Evolutionary conservation across 2,797 vertebrate genomes (phyloP), one percentile per base, ranked within the genome.

Genomic region (Urocyon cinereoargenteus): DNA sequence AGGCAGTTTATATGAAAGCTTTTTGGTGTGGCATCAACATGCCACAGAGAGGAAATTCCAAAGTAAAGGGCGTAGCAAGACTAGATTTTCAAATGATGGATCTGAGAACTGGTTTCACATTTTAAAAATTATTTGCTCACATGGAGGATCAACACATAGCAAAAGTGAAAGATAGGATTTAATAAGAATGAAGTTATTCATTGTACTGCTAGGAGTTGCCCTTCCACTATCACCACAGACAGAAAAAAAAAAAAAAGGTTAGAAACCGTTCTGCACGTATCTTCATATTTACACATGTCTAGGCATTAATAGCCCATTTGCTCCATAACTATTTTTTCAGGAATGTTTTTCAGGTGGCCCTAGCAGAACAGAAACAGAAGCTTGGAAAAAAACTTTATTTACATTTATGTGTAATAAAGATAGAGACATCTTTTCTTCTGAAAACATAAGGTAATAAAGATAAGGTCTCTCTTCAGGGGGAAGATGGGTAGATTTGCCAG

Each of bases 101-200:
- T n/a, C 45, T 57, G 61, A 90, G 53, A 86, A 82, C 26, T 87
- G 16, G 13, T 78, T 92, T 92, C 55, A 83, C 19, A n/a, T 90
- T 91, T 81, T 88, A 88, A 95, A 91, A 89, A 45, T 31, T 6
- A 77, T 91, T 96, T 79, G 26, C 64, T 70, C n/a, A 62, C 18
- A 73, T 31, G 21, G 12, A 61, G 1, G 51, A 40, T 77, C 45
- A 96, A 90, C 79, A 78, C 26, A 64, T 36, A 61, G 68, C 73
- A 34, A 90, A 83, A 94, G 13, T 64, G 55, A 66, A 45, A 73
- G 24, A 22, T 24, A 55, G 6, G 53, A 72, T 72, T 83, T 83
- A 90, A 57, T 36, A 21, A 86, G 49, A 16, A 72, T 72, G 9
- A 40, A 84, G 57, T 77, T 79, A 78, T 45, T 96, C 68, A 79